phyloP scores from a whole-genome alignment of 1,140 invertebrate genomes.

The Pemphigus obesinymphae region DNA sequence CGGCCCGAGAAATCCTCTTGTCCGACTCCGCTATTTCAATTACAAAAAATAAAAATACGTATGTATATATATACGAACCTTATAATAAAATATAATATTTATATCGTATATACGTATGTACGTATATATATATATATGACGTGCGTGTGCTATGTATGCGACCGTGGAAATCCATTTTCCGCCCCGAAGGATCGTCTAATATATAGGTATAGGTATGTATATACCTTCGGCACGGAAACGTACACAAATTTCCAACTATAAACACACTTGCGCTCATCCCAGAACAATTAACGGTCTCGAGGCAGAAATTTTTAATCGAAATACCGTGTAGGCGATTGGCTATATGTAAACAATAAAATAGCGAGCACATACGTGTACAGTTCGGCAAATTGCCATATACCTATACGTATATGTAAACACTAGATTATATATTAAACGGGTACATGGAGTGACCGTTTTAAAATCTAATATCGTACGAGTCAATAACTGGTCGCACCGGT shows the following conservation, averaged over 20 bases:
- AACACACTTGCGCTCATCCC: not conserved
- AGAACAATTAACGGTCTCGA: not conserved
- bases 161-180: slow-evolving; percentile 34
- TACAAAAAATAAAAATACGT: not conserved
- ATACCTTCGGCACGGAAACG: not conserved
- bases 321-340: not conserved
- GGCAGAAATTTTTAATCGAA: not conserved
- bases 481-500: too few relatives aligned
- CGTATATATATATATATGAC: not conserved
- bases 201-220: too few relatives aligned
- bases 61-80: not conserved
- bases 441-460: too few relatives aligned
- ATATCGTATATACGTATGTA: too few relatives aligned
- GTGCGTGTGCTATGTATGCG: not conserved
- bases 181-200: slow-evolving; percentile 1
- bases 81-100: too few relatives aligned
- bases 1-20: slow-evolving; percentile 24
- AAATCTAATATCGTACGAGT: too few relatives aligned
- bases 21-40: slow-evolving; percentile 11
- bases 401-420: too few relatives aligned
- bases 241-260: slow-evolving; percentile 6
- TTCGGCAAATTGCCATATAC: too few relatives aligned
- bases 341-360: too few relatives aligned
- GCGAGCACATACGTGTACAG: too few relatives aligned
- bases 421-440: too few relatives aligned